These are phyloP conservation scores for Hydra vulgaris DNA, from an alignment of 30 jellyfish, hydroid and myxozoan genomes.

Conservation along the genomic window DNA sequence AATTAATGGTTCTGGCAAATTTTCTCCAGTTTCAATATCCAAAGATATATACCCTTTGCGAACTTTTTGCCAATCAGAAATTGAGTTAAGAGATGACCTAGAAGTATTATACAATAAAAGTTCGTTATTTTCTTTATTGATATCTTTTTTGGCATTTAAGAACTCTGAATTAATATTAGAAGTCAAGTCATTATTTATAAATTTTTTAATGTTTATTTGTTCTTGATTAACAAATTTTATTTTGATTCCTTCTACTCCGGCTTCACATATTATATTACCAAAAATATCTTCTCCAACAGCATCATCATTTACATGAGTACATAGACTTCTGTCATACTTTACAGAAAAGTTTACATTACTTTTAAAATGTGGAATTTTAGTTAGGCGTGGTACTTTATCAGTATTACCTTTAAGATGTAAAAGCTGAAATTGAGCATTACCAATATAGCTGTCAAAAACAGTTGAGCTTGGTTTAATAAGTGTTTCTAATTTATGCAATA, in stretches of 20 bases:
- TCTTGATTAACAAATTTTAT: neutral
- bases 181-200: neutral
- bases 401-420: constrained; percentile 60
- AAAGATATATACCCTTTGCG: constrained; percentile 3
- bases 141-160: neutral
- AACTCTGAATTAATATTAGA: neutral
- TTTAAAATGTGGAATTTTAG: constrained; percentile 54
- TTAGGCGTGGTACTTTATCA: constrained; percentile 38
- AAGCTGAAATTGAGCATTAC: constrained; percentile 33
- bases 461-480: constrained; percentile 16
- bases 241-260: constrained; percentile 29
- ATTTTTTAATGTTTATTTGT: neutral
- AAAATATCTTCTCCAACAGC: constrained; percentile 29
- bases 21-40: constrained; percentile 9
- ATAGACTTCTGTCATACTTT: constrained; percentile 53
- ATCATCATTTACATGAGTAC: constrained; percentile 40
- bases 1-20: neutral
- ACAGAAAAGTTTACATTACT: constrained; percentile 55
- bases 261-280: constrained; percentile 74
- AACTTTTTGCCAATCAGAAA: neutral
- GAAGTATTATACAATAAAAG: neutral
- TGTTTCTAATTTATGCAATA: constrained; percentile 26
- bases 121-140: neutral
- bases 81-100: neutral
- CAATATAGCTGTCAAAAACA: constrained; percentile 18